phyloP scores from a whole-genome alignment of 2,113 vertebrate genomes.

The Calonectris borealis region DNA sequence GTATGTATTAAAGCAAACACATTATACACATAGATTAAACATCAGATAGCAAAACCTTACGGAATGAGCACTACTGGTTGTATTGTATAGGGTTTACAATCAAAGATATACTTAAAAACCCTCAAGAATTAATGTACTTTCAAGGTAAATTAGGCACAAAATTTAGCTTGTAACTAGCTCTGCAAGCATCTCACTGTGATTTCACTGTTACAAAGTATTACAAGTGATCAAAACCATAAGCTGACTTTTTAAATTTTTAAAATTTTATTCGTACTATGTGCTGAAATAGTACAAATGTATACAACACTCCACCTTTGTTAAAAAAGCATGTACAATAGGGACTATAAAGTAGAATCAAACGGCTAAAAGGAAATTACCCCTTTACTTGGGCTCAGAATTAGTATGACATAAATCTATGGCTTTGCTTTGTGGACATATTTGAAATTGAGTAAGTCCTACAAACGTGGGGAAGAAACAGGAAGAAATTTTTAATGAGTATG shows the following conservation, averaged over 20 bases:
- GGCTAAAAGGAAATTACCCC: neutral
- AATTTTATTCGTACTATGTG: neutral
- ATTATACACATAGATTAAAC: conserved; percentile 68
- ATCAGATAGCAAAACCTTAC: conserved; percentile 66
- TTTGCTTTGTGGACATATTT: conserved; percentile 20
- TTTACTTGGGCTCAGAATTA: conserved; percentile 2
- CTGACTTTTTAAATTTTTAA: neutral
- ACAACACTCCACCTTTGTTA: conserved; percentile 8
- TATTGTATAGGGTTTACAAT: conserved; percentile 43
- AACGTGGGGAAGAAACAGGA: neutral
- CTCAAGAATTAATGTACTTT: conserved; percentile 41
- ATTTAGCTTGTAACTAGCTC: conserved; percentile 52
- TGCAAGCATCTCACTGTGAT: conserved; percentile 57
- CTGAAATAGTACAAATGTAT: conserved; percentile 54
- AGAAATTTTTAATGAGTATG: neutral
- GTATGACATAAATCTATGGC: conserved; percentile 56
- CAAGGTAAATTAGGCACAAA: conserved; percentile 63
- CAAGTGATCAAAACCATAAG: conserved; percentile 44
- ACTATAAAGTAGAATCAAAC: conserved; percentile 15
- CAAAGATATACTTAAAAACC: conserved; percentile 57
- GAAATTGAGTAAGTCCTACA: conserved; percentile 11
- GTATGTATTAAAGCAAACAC: conserved; percentile 72
- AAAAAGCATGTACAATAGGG: conserved; percentile 39
- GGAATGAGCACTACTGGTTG: conserved; percentile 46
- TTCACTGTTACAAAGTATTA: conserved; percentile 34